These are phyloP conservation scores for Actias luna DNA, from an alignment of 2,888 invertebrate species.

Conservation along the genomic window DNA sequence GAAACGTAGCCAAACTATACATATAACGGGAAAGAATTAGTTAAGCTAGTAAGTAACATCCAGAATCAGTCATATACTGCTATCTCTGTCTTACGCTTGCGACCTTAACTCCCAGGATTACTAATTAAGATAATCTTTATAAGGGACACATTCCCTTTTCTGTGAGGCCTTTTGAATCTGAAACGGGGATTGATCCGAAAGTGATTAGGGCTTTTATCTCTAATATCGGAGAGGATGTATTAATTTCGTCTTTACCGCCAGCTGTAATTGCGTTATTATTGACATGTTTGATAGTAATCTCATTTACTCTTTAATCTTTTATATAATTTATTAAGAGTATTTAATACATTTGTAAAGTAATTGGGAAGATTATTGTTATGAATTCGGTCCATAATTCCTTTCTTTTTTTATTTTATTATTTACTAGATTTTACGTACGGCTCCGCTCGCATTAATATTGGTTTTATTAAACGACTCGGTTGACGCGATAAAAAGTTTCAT, in stretches of 20 bases:
- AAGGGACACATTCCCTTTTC: constrained; percentile 16
- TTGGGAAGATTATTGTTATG: too few relatives aligned
- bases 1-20: too few relatives aligned
- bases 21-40: too few relatives aligned
- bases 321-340: neutral
- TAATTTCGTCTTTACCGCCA: constrained; percentile 1
- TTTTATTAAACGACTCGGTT: too few relatives aligned
- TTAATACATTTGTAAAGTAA: too few relatives aligned
- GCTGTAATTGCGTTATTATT: neutral
- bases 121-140: constrained; percentile 23
- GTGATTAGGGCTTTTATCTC: constrained; percentile 17
- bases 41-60: too few relatives aligned
- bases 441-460: too few relatives aligned
- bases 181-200: constrained; percentile 16
- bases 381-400: too few relatives aligned
- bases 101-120: constrained; percentile 8
- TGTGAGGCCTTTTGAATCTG: constrained; percentile 9
- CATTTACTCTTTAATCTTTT: neutral
- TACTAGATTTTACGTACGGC: too few relatives aligned
- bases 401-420: too few relatives aligned
- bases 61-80: neutral
- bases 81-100: neutral
- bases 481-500: too few relatives aligned
- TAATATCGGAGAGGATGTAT: constrained; percentile 6
- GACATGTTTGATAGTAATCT: neutral